Evolutionary conservation across 1,140 invertebrate species (phyloP), one percentile per base, ranked within the genome.

Genomic region (Leucophenga varia): DNA sequence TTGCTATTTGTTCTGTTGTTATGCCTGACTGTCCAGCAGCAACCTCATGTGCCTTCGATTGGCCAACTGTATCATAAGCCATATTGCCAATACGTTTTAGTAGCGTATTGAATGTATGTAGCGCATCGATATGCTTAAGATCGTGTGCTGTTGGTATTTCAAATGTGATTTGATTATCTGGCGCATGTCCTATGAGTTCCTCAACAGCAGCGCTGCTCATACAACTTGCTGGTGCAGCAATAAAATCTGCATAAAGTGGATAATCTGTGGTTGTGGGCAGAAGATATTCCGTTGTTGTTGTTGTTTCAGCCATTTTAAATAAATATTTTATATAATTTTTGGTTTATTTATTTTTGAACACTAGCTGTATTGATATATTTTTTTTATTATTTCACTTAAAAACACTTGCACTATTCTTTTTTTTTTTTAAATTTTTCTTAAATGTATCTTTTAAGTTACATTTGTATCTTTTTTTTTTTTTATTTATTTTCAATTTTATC

Each of bases 141-240:
- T 74, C 71, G 47, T 59, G 64, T 36, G 60, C 54, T 12, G 57
- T 57, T 52, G 71, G 71, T 37, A 74, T 73, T 48, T 73, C 71
- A 47, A 74, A 74, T 35, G 70, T 73, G 54, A 74, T 74, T 59
- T 69, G 64, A 21, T 72, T 71, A n/a, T n/a, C n/a, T n/a, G 54
- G 53, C 70, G 63, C 42, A n/a, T n/a, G n/a, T n/a, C n/a, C n/a
- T n/a, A n/a, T n/a, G n/a, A n/a, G n/a, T n/a, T 67, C 63, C 6
- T 59, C 63, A 1, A 63, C 67, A 10, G 63, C 64, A 9, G 64
- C 59, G 14, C 64, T 56, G 40, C 65, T 70, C 65, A 70, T 70
- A 54, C 61, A 67, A 57, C 67, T 70, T n/a, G 67, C 59, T 52
- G 65, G 61, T 22, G 67, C 61, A 16, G 67, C 25, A 10, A 67